Base-by-base conservation (phyloP, 2,888 invertebrate species). In the Arctia plantaginis region DNA sequence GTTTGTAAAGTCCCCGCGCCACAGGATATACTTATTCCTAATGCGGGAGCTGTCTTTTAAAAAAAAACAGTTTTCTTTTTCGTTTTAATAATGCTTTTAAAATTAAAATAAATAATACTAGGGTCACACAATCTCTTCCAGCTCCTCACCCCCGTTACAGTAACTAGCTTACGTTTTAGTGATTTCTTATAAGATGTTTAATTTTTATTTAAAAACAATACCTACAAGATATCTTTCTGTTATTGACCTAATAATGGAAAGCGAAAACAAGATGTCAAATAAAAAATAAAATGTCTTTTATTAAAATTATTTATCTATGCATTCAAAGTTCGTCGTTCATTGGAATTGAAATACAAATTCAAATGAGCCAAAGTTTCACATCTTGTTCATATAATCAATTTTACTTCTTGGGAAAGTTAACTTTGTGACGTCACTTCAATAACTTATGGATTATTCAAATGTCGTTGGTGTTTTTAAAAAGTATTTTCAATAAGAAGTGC, bases 351-450 rank as follows among this genome's bases (percentile, higher is more conserved):
- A 69, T 74, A 62, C 68, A 68, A 66, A 72, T 72, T 68, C 67
- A 72, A 67, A 67, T 72, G 44, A 68, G 64, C 23, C 1, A 70
- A 73, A 73, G 69, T 69, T 55, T 59, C 35, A 79, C 62, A 62
- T 70, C 41, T 70, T 62, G 39, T 77, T 71, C 69, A 72, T 30
- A 71, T 75, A 83, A 85, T 78, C 73, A 80, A 75, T 78, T 74
- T 67, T 75, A 18, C 66, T 76, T 77, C 78, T 59, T 27, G 30
- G 47, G 39, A 44, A 64, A 70, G 44, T 64, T 69, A 80, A 69
- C 64, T 75, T 73, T 20, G 65, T 72, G 66, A 76, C 74, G 64
- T 27, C 66, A 80, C 66, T 74, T 72, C 35, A 62, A 71, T 70
- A 66, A 74, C 41, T 70, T 70, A 74, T 70, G 66, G 70, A 55